Conservation (phyloP, 1,140 invertebrate genomes). For the Orchestia grillus region DNA sequence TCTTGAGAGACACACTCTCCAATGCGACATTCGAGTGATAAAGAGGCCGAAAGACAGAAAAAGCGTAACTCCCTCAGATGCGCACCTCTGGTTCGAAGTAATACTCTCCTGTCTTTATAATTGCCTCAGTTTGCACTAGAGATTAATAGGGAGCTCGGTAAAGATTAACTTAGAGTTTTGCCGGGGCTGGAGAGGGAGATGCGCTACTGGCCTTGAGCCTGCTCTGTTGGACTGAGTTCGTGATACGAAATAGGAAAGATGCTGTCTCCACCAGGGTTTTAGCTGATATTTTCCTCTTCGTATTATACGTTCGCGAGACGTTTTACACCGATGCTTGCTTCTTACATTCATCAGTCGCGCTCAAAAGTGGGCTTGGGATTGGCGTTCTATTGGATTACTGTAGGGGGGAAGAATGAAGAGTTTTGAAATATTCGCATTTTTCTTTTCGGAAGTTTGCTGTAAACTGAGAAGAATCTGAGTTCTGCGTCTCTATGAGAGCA, state of each 20-base stretch:
- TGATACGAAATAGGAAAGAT: not conserved
- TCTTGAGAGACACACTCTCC: not conserved
- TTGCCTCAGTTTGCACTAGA: not conserved
- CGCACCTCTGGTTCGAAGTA: not conserved
- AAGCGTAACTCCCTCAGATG: not conserved
- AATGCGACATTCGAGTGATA: not conserved
- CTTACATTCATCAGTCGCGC: not conserved
- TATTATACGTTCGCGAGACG: not conserved
- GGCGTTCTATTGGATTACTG: not conserved
- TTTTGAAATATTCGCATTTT: not conserved
- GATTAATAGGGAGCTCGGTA: not conserved
- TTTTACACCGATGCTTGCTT: not conserved
- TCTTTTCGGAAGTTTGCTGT: not conserved
- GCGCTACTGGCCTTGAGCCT: not conserved
- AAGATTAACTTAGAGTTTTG: not conserved
- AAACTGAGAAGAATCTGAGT: not conserved
- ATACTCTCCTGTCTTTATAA: not conserved
- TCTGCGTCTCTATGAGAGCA: not conserved
- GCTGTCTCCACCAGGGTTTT: not conserved
- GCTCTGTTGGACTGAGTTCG: not conserved
- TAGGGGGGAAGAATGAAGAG: not conserved
- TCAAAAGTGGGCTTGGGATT: not conserved
- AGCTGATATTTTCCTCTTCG: not conserved
- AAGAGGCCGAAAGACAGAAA: not conserved
- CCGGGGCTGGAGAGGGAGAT: no score